These are phyloP conservation scores for Mythimna vitellina DNA, from an alignment of 2,888 invertebrate species.

Conservation along the genomic window DNA sequence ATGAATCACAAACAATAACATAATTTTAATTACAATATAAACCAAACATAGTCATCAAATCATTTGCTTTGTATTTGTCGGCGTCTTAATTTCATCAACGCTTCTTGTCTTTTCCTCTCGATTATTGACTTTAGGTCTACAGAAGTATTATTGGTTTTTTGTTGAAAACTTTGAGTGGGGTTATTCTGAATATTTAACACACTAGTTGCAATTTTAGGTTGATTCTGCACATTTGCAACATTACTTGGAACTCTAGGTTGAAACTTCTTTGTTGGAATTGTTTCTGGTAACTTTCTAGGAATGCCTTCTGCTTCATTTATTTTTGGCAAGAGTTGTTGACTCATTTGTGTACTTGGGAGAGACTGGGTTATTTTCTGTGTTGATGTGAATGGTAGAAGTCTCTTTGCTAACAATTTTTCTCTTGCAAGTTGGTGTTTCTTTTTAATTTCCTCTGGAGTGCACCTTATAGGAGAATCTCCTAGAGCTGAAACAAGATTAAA, in stretches of 20 bases:
- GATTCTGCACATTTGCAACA: conserved; percentile 52
- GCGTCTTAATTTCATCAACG: conserved; percentile 84
- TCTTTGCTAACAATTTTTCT: conserved; percentile 90
- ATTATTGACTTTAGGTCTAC: conserved; percentile 80
- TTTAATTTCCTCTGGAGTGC: conserved; percentile 91
- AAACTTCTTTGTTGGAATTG: conserved; percentile 33
- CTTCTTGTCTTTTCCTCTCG: conserved; percentile 88
- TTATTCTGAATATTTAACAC: conserved; percentile 54
- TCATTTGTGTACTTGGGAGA: conserved; percentile 45
- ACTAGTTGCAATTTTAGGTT: conserved; percentile 67
- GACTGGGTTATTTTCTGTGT: conserved; percentile 69
- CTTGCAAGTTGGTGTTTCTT: conserved; percentile 91
- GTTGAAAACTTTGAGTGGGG: conserved; percentile 39
- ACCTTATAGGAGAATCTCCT: conserved; percentile 85
- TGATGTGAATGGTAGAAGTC: conserved; percentile 82
- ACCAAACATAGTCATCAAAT: conserved; percentile 43
- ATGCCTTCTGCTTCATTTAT: conserved; percentile 42
- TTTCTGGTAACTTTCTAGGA: conserved; percentile 37
- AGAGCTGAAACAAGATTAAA: conserved; percentile 61
- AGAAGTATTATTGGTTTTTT: conserved; percentile 56
- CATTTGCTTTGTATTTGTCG: conserved; percentile 76
- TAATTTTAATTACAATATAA: conserved; percentile 55
- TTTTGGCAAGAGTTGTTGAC: conserved; percentile 34
- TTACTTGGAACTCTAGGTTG: conserved; percentile 75
- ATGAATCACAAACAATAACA: conserved; percentile 51